phyloP scores from a whole-genome alignment of 1,140 invertebrate species.

The Thaumatotibia leucotreta region DNA sequence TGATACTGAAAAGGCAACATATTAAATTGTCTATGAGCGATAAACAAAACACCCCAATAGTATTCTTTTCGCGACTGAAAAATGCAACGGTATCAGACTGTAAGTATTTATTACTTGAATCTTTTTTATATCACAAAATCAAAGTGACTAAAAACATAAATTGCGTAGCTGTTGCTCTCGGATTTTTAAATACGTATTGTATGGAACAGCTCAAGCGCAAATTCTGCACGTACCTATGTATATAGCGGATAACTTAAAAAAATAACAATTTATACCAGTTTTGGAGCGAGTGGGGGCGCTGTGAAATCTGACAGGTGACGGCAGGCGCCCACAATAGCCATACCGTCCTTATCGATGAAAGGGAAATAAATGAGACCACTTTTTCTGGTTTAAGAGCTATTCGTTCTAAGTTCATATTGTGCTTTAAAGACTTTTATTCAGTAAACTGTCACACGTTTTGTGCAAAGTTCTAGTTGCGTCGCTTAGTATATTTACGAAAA shows the following conservation, averaged over 20 bases:
- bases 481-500: constrained; percentile 24
- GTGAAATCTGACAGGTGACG: constrained; percentile 64
- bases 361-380: constrained; percentile 63
- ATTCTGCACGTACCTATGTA: not conserved
- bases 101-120: no score
- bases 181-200: no score
- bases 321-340: constrained; percentile 49
- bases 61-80: no score
- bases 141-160: no score
- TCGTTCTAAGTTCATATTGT: constrained; percentile 37
- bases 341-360: constrained; percentile 56
- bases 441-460: constrained; percentile 15
- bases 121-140: no score
- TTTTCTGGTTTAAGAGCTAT: constrained; percentile 53
- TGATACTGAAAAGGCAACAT: no score
- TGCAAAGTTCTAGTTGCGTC: constrained; percentile 25
- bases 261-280: constrained; percentile 31
- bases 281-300: constrained; percentile 32
- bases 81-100: no score
- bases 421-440: constrained; percentile 17
- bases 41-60: no score
- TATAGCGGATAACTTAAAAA: constrained; percentile 12
- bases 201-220: not conserved
- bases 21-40: no score
- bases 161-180: no score